These are phyloP conservation scores for Melipona beecheii DNA, from an alignment of 2,888 invertebrate genomes.

Conservation along the genomic window DNA sequence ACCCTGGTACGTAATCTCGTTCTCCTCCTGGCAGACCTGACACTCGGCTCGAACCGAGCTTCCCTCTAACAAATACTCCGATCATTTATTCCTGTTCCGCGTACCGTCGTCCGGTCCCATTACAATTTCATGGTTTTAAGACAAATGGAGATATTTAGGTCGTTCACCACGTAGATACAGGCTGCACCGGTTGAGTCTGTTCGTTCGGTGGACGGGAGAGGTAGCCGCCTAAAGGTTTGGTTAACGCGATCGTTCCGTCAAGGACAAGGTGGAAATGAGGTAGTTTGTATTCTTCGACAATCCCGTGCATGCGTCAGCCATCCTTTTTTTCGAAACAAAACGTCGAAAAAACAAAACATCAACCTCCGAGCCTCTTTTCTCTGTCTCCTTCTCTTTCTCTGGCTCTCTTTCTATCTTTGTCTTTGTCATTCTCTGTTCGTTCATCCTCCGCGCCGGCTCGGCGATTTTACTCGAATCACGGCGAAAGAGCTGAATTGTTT, in stretches of 20 bases:
- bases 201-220: slow-evolving; percentile 30
- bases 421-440: neutral
- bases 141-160: slow-evolving; percentile 60
- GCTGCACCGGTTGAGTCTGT: slow-evolving; percentile 19
- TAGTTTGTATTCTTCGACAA: slow-evolving; percentile 66
- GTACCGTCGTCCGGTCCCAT: slow-evolving; percentile 26
- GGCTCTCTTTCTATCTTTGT: neutral
- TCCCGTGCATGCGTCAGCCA: slow-evolving; percentile 52
- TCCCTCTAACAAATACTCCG: slow-evolving; percentile 39
- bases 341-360: slow-evolving; percentile 33
- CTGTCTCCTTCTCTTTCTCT: neutral
- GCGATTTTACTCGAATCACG: neutral
- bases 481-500: neutral
- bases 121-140: slow-evolving; percentile 50
- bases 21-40: neutral
- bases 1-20: neutral
- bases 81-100: slow-evolving; percentile 42
- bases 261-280: slow-evolving; percentile 67
- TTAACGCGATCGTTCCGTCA: slow-evolving; percentile 62
- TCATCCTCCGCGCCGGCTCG: neutral
- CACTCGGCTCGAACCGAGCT: neutral
- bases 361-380: slow-evolving; percentile 25
- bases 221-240: slow-evolving; percentile 62
- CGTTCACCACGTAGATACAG: slow-evolving; percentile 26
- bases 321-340: slow-evolving; percentile 48